Evolutionary conservation across 2,113 vertebrate species (phyloP).

Genomic region (Syngnathus typhle): DNA sequence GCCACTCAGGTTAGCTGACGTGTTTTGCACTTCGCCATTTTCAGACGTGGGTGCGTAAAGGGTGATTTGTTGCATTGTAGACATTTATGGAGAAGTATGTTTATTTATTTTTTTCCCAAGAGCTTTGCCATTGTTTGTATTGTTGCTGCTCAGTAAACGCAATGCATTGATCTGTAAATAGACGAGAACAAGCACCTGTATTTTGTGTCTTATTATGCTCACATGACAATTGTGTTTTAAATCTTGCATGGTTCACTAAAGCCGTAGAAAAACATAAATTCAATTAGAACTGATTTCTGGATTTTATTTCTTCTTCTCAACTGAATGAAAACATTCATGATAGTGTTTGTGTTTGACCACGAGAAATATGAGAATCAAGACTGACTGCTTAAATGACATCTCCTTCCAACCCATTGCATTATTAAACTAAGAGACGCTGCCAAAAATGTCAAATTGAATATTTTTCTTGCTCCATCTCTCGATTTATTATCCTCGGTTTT

Average conservation of each 20-base stretch:
- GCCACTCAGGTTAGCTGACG: slow-evolving; percentile 8
- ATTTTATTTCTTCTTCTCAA: background rate
- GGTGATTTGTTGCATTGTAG: slow-evolving; percentile 1
- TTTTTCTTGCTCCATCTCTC: slow-evolving; percentile 36
- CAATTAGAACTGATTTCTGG: background rate
- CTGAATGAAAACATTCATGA: background rate
- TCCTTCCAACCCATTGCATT: slow-evolving; percentile 35
- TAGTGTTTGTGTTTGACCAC: background rate
- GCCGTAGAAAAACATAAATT: background rate
- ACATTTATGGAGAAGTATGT: background rate
- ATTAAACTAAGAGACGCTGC: slow-evolving; percentile 42
- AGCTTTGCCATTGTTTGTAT: slow-evolving; percentile 9
- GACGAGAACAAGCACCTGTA: slow-evolving; percentile 8
- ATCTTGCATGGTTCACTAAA: too few relatives aligned
- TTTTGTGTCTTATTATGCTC: background rate
- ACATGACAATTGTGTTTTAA: background rate
- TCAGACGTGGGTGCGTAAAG: slow-evolving; percentile 6
- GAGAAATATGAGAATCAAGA: slow-evolving; percentile 16
- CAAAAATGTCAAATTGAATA: slow-evolving; percentile 54
- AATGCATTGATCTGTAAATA: background rate
- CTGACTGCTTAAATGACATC: slow-evolving; percentile 25
- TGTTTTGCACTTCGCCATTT: slow-evolving; percentile 10
- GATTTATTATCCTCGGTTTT: slow-evolving; percentile 22
- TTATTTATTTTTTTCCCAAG: background rate
- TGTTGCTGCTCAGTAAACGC: slow-evolving; percentile 8